Evolutionary conservation across 2,888 invertebrate genomes (phyloP).

Genomic region (Odontomyia ornata): DNA sequence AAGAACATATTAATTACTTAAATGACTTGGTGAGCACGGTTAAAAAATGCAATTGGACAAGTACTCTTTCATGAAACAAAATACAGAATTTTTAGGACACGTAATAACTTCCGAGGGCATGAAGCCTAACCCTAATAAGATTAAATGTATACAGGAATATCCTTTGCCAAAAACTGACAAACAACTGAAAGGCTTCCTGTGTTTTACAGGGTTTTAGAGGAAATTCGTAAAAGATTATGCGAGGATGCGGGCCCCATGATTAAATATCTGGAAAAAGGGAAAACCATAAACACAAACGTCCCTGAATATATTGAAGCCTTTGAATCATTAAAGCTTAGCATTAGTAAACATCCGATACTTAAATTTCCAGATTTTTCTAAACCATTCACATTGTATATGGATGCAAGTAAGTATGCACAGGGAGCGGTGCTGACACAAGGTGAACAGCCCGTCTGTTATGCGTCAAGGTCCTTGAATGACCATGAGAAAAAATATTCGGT

Average conservation of each 20-base stretch:
- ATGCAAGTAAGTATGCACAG: no score
- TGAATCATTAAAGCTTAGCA: background rate
- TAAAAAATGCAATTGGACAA: constrained; percentile 49
- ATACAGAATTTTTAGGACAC: constrained; percentile 48
- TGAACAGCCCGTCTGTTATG: no score
- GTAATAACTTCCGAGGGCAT: constrained; percentile 45
- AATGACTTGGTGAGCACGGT: constrained; percentile 45
- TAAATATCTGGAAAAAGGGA: background rate
- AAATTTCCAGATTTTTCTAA: no score
- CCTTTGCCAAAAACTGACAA: constrained; percentile 46
- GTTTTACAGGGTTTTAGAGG: background rate
- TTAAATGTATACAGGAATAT: constrained; percentile 43
- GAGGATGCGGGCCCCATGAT: background rate
- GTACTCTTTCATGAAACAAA: constrained; percentile 40
- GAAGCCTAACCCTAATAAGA: constrained; percentile 49
- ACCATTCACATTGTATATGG: no score
- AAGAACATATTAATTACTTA: constrained; percentile 47
- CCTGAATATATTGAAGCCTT: background rate
- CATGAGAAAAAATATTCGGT: no score
- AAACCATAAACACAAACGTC: background rate
- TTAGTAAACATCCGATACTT: no score
- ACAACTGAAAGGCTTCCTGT: background rate
- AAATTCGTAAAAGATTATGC: background rate
- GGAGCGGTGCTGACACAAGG: no score
- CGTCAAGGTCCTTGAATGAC: no score